phyloP scores from a whole-genome alignment of 2,797 vertebrate species.

The Galago senegalensis region DNA sequence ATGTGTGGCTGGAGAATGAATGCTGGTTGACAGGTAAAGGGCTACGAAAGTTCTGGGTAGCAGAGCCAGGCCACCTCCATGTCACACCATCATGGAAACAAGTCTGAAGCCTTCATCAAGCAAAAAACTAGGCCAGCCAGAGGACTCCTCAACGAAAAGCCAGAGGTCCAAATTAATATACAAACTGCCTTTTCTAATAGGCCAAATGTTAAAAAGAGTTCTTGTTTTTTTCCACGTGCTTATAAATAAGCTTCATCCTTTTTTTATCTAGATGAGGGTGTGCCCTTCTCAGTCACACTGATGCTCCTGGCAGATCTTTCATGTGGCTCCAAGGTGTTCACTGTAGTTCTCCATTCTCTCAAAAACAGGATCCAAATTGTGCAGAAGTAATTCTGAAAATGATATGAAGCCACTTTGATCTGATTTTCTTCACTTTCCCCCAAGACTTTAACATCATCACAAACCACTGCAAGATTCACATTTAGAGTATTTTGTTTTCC shows the following conservation, averaged over 20 bases:
- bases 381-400: constrained; percentile 50
- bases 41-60: neutral
- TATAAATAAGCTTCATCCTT: neutral
- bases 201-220: neutral
- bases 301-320: neutral
- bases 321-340: constrained; percentile 24
- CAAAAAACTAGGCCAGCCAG: neutral
- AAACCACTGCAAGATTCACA: neutral
- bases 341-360: constrained; percentile 36
- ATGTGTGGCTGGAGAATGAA: neutral
- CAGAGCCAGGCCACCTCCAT: neutral
- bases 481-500: neutral
- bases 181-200: neutral
- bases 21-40: neutral
- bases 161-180: neutral
- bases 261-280: neutral
- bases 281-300: neutral
- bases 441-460: neutral
- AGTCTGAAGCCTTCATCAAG: neutral
- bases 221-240: neutral
- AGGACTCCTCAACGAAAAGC: neutral
- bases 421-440: neutral
- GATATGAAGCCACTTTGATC: neutral
- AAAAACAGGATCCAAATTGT: neutral
- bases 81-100: neutral